Percentiles rank a stretch among this genome's conserved stretches.
These are phyloP conservation scores for Semotilus atromaculatus DNA, from an alignment of 2,797 vertebrate species.

Conservation along the genomic window DNA sequence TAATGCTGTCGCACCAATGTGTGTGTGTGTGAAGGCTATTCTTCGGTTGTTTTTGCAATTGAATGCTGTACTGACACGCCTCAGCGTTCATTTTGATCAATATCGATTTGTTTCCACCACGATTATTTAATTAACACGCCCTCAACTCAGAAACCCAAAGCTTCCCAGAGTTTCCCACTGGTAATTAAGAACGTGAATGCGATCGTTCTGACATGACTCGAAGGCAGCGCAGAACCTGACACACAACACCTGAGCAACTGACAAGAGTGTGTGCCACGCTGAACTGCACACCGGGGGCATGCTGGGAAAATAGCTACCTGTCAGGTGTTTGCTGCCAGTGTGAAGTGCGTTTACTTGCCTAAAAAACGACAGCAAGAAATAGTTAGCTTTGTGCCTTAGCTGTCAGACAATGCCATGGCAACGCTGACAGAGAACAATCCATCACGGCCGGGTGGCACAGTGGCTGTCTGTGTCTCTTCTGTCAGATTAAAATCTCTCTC, in stretches of 20 bases:
- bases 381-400: conserved; percentile 34
- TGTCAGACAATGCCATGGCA: conserved; percentile 44
- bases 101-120: background rate
- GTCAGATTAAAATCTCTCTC: conserved; percentile 31
- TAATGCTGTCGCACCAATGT: too few relatives aligned
- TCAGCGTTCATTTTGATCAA: background rate
- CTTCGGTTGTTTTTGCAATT: background rate
- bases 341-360: conserved; percentile 25
- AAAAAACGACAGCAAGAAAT: conserved; percentile 23
- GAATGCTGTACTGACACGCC: too few relatives aligned
- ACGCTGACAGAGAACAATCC: conserved; percentile 45
- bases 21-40: background rate
- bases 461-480: conserved; percentile 9
- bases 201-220: background rate
- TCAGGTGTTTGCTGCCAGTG: conserved; percentile 44
- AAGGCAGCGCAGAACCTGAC: background rate
- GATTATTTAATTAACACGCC: background rate
- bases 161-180: background rate
- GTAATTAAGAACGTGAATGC: background rate
- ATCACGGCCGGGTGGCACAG: conserved; percentile 32
- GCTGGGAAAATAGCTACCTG: conserved; percentile 34
- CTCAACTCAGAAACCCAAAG: background rate
- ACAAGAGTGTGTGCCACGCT: background rate
- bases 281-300: background rate
- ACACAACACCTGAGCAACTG: conserved; percentile 13